A percentile compares a stretch with the other conserved stretches of the same genome.
Evolutionary conservation across 2,113 vertebrate genomes (phyloP).

Genomic region (Thalassarche chlororhynchos): DNA sequence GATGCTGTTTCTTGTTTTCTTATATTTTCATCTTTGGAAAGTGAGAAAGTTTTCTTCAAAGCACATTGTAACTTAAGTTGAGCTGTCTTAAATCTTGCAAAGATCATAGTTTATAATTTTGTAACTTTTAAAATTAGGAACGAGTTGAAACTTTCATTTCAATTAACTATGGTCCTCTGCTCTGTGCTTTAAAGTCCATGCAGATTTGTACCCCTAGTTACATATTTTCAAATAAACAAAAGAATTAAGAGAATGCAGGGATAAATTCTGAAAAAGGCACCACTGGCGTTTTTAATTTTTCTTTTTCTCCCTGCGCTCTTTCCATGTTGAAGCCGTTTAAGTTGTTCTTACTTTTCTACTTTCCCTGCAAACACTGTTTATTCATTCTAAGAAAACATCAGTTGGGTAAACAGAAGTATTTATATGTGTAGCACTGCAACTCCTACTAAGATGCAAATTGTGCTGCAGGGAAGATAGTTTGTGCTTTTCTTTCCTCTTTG

Average conservation of each 20-base stretch:
- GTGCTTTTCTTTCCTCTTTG: conserved; percentile 47
- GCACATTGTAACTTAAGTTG: background rate
- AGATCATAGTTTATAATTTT: background rate
- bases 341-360: conserved; percentile 12
- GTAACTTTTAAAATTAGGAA: background rate
- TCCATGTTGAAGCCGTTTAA: background rate
- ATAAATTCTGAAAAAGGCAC: background rate
- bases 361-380: conserved; percentile 40
- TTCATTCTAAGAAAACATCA: conserved; percentile 53
- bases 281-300: background rate
- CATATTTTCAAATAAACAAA: background rate
- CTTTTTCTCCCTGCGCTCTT: background rate
- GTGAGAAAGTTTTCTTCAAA: background rate
- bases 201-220: background rate
- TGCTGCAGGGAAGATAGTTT: conserved; percentile 72
- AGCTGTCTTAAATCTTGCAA: background rate
- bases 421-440: conserved; percentile 46
- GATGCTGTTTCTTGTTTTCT: background rate
- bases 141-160: background rate
- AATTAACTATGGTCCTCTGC: background rate
- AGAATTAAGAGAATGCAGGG: background rate
- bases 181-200: background rate
- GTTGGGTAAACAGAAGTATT: conserved; percentile 69
- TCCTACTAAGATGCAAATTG: conserved; percentile 62
- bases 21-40: background rate